Base-by-base conservation (phyloP, 2,113 vertebrate genomes). In the Alexandromys fortis region DNA sequence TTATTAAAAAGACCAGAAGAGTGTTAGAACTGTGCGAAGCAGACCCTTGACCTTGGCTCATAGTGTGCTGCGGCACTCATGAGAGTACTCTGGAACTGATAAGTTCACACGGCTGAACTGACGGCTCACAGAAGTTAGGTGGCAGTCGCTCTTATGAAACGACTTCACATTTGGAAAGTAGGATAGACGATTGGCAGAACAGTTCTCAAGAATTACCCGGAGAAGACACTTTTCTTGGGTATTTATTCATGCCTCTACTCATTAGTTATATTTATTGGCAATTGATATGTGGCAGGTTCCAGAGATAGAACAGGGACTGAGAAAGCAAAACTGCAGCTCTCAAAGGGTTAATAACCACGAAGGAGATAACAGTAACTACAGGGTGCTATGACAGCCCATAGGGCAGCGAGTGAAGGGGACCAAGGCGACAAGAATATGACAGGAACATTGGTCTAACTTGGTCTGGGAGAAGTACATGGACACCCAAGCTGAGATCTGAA, bases 131-230 rank as follows among this genome's bases (percentile, higher is more conserved):
- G 13, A 63, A 67, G 13, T 76, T 61, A 93, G 45, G 4, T 93
- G 90, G 95, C 10, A 91, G n/a, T 19, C 91, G 28, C 89, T 73
- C 79, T 93, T 75, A 73, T 17, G 65, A 78, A 81, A 88, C 52
- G 52, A 94, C 16, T 38, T 91, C 21, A 78, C 82, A n/a, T 52
- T 55, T 94, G 61, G 97, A 94, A 95, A 92, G 63, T 26, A 45
- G 81, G 90, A 45, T 3, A 77, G 28, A 61, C 0, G 14, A 65
- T 33, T 76, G 58, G 38, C 26, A 93, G 33, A 55, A 89, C 21
- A 90, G 28, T 35, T 76, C 85, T 63, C 72, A 94, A 22, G 81
- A 77, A 17, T 42, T 63, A 52, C 88, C 30, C 38, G 30, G 75
- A 91, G 95, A 95, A 94, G 35, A 63, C 0, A 30, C 2, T 4